Evolutionary conservation across 1,140 invertebrate genomes (phyloP), one percentile per base, ranked within the genome.

Genomic region (Caenorhabditis brenneri): DNA sequence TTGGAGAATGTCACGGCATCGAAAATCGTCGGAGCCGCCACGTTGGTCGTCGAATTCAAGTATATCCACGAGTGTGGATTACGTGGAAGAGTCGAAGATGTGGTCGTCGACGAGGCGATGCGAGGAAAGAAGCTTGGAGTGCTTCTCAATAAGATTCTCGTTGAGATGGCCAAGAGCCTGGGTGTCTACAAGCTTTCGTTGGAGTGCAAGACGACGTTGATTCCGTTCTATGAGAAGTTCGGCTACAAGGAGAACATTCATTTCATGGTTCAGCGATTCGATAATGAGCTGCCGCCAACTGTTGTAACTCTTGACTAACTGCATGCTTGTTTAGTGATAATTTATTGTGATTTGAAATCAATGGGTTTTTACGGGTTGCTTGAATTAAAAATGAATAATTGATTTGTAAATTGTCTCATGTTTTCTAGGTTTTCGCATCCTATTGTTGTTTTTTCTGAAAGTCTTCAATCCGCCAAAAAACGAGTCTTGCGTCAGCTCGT

Each of bases 151-250:
- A 60, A 79, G 60, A 65, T 78, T 74, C 81, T 89, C 51, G 88
- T 86, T 33, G 39, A 39, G 46, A 55, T 86, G 58, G 80, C 81
- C n/a, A 82, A 81, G n/a, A 81, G 79, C 4, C 60, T 82, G 7
- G 94, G 94, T 1, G 97, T 96, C 91, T 99, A 99, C 91, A 99
- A 99, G 92, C 94, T 99, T 91, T 95, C 96, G 1, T 91, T 99
- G 36, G 96, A 98, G 89, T 99, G 97, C 92, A 95, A 95, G 90
- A 96, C 98, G 91, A 93, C 93, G 65, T 93, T 98, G 79, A 94
- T 97, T 78, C 93, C 94, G 82, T 99, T 97, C 91, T 99, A 99
- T 91, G 94, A 95, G 89, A 93, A 93, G 22, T 93, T 98, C 86
- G 96, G 96, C 0, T 98, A 95, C 90, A 93, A 93, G 78, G 91